These are phyloP conservation scores for Thecophora atra DNA, from an alignment of 2,888 invertebrate genomes.

Conservation along the genomic window DNA sequence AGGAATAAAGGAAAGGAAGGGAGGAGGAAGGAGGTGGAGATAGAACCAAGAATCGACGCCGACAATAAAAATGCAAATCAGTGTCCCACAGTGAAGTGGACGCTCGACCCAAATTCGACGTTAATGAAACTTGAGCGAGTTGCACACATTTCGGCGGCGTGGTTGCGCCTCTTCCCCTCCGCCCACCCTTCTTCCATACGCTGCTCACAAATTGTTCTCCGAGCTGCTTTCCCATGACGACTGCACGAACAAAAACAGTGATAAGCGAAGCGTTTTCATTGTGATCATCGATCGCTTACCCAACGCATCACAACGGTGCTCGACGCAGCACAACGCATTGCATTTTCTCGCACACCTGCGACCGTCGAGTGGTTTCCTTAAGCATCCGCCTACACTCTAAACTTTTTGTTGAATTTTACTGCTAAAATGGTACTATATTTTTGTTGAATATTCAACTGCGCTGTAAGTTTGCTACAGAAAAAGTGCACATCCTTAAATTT, in stretches of 20 bases:
- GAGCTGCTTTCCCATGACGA: background rate
- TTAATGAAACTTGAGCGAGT: slow-evolving; percentile 29
- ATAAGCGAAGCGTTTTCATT: no score
- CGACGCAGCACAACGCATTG: slow-evolving; percentile 11
- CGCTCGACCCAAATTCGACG: slow-evolving; percentile 16
- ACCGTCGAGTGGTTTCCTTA: background rate
- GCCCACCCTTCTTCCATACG: background rate
- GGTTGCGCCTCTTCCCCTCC: background rate
- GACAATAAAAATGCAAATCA: slow-evolving; percentile 42
- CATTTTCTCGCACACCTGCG: slow-evolving; percentile 30
- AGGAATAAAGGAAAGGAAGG: no score
- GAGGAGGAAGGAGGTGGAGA: slow-evolving; percentile 13
- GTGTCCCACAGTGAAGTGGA: slow-evolving; percentile 39
- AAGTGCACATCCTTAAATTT: no score
- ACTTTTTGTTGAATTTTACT: no score
- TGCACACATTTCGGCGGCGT: no score
- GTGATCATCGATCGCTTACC: no score
- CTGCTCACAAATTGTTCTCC: background rate
- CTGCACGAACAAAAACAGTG: no score
- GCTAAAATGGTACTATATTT: no score
- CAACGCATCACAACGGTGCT: background rate
- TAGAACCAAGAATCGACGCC: background rate
- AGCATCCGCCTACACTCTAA: slow-evolving; percentile 12
- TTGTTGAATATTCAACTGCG: no score
- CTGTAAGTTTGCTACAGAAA: no score